Conservation (phyloP, 2,797 vertebrate genomes). For the Crocidura indochinensis region DNA sequence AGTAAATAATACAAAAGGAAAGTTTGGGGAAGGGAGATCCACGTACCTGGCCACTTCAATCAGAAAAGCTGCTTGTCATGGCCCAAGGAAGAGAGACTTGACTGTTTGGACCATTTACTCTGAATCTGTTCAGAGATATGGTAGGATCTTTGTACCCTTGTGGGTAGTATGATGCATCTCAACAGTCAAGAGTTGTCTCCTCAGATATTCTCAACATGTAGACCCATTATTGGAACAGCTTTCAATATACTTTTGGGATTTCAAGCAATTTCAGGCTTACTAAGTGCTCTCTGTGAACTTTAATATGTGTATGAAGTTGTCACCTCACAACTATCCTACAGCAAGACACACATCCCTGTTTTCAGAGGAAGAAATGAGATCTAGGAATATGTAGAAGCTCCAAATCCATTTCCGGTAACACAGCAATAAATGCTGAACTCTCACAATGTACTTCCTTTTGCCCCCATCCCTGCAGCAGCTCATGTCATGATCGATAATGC, state of each 20-base stretch:
- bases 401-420: neutral
- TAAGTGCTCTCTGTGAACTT: neutral
- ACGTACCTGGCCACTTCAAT: neutral
- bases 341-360: neutral
- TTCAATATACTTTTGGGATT: neutral
- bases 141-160: neutral
- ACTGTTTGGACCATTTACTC: neutral
- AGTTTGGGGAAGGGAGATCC: accelerated
- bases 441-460: constrained; percentile 1
- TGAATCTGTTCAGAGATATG: neutral
- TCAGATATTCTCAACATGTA: neutral
- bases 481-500: neutral
- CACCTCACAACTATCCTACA: neutral
- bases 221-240: neutral
- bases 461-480: neutral
- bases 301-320: neutral
- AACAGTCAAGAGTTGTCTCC: neutral
- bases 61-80: neutral
- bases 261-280: neutral
- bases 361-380: constrained; percentile 63
- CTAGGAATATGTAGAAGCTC: neutral
- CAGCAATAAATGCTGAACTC: neutral
- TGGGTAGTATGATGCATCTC: neutral
- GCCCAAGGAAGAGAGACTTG: neutral
- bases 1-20: neutral